Evolutionary conservation across 2,113 vertebrate genomes (phyloP), one percentile per base, ranked within the genome.

Genomic region (Nyctereutes procyonoides): DNA sequence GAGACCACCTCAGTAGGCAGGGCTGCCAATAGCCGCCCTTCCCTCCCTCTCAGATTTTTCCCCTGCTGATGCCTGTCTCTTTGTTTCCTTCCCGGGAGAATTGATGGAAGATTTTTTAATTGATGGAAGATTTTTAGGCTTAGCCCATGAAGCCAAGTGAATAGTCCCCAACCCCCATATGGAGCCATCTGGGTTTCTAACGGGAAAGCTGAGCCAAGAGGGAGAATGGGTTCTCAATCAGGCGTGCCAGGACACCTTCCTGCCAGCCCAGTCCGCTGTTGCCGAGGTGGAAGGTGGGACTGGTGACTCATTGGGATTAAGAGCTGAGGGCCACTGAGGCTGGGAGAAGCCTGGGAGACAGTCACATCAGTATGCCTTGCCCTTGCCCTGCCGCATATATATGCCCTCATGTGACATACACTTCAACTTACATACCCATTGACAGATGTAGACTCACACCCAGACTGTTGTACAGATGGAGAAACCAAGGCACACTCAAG

Each of bases 101-200:
- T 48, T 85, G 28, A 84, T 63, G 77, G 80, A 95, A 95, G 93
- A 35, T 56, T 89, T 96, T 88, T 92, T 48, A 80, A 65, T 30
- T 32, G 71, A 67, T 86, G 80, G 79, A 94, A 88, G 88, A 73
- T 73, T 77, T 83, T 88, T 90, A 58, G 12, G 5, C 14, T 84
- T 88, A 93, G 83, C 85, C 94, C 71, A 3, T 73, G 76, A 79
- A 76, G 51, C 95, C 43, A 76, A 65, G 35, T 20, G 62, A 88
- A 69, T 92, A 81, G 73, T 63, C 48, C 74, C 73, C 51, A 81
- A 28, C 56, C n/a, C 80, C 51, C 38, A 30, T 8, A 15, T 32
- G 38, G 48, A 92, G 71, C 79, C 79, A 81, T 90, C 71, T 69
- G 83, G 86, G 69, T 60, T 93, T 93, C 84, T 76, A 13, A 67